Base-by-base conservation (phyloP, 2,888 invertebrate species). In the Lasioglossum leucozonium region DNA sequence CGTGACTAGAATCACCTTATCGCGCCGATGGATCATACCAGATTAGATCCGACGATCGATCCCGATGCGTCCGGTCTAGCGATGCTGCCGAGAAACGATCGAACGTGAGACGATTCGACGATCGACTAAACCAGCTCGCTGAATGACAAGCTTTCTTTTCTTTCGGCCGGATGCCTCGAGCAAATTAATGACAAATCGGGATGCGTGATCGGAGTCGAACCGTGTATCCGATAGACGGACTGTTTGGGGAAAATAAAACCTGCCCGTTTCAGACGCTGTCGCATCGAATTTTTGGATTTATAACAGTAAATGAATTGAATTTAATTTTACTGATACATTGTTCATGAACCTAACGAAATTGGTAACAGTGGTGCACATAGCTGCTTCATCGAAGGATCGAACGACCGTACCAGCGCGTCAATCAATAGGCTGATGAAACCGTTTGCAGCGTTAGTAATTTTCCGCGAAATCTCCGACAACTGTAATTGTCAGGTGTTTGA, bases 1-100 rank as follows among this genome's bases (percentile, higher is more conserved):
- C 75, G 58, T 79, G 77, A 86, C 40, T 47, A 47, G 78, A 72
- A 78, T 30, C 71, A 76, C 76, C n/a, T 58, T 78, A 75, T 84
- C 44, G 37, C 13, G 44, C 22, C 8, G 84, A 72, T 44, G 37
- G 72, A 81, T 75, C 77, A 55, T 44, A 71, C 22, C 10, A 34
- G 79, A 77, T 73, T 74, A 47, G 79, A 65, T n/a, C 47, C 0
- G 22, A 44, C 18, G 77, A 74, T 83, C 72, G 72, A 76, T 79
- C 76, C 73, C 51, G 58, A 51, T 51, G 65, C 11, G 26, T 34
- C 69, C 58, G 0, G 72, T 18, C 26, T 3, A 26, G 16, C 37
- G 67, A 40, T 51, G 30, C 40, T 51, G 37, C 37, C 11, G 30
- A 18, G 55, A n/a, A 58, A 55, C 55, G 81, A 73, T 73, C 77